Percentiles rank a stretch among this genome's conserved stretches.
Evolutionary conservation across 2,113 vertebrate genomes (phyloP).

Genomic region (Elephas maximus): DNA sequence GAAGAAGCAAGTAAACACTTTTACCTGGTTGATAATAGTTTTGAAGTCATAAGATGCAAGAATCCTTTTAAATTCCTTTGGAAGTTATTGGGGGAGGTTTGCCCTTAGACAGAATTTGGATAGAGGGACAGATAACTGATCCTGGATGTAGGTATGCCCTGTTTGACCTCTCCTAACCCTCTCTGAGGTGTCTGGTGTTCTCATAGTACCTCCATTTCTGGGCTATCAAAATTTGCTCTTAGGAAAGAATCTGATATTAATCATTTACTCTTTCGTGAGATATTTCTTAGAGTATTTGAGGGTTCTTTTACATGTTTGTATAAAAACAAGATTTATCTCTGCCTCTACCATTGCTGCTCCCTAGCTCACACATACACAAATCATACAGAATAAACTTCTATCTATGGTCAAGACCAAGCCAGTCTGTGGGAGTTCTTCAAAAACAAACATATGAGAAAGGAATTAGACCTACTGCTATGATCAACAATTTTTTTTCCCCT

Average conservation of each 20-base stretch:
- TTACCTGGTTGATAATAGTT: slow-evolving; percentile 28
- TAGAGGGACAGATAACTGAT: neutral
- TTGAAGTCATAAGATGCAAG: neutral
- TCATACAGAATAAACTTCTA: slow-evolving; percentile 53
- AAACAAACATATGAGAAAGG: slow-evolving; percentile 68
- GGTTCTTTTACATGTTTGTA: slow-evolving; percentile 43
- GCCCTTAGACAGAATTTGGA: neutral
- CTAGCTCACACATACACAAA: neutral
- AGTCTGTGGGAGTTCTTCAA: slow-evolving; percentile 53
- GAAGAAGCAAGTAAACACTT: slow-evolving; percentile 27
- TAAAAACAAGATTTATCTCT: slow-evolving; percentile 43
- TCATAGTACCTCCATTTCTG: slow-evolving; percentile 1
- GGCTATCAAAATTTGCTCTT: slow-evolving; percentile 35
- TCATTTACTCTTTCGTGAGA: slow-evolving; percentile 9
- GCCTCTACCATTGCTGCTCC: neutral
- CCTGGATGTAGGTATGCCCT: neutral
- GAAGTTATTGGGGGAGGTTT: neutral
- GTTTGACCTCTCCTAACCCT: neutral
- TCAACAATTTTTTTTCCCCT: neutral
- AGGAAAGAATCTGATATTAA: slow-evolving; percentile 30
- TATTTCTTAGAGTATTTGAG: neutral
- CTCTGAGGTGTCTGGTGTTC: neutral
- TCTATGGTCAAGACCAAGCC: slow-evolving; percentile 10
- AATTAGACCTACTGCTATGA: slow-evolving; percentile 43
- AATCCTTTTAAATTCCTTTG: slow-evolving; percentile 52